These are phyloP conservation scores for Dione vanillae DNA, from an alignment of 2,888 invertebrate genomes.

Conservation along the genomic window DNA sequence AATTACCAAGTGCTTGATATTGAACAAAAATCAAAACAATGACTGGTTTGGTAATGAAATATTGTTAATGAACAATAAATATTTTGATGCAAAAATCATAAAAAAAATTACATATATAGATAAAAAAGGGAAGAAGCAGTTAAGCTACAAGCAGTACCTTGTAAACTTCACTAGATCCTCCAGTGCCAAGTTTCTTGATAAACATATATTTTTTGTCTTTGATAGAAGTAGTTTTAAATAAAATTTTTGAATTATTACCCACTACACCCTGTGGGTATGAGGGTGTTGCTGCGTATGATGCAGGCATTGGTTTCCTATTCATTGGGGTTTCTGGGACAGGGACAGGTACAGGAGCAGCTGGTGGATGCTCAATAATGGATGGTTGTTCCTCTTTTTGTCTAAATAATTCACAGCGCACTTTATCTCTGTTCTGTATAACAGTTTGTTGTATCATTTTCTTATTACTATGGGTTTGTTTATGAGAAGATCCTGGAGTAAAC, in stretches of 20 bases:
- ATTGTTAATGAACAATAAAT: neutral
- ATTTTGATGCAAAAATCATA: constrained; percentile 1
- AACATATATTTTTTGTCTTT: constrained; percentile 90
- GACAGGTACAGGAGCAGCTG: constrained; percentile 15
- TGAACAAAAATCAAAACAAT: too few species aligned
- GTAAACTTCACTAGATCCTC: constrained; percentile 95
- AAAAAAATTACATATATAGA: too few species aligned
- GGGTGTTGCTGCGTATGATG: constrained; percentile 70
- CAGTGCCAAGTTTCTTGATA: constrained; percentile 90
- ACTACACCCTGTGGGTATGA: constrained; percentile 72
- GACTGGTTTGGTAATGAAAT: too few species aligned
- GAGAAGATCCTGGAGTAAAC: constrained; percentile 69
- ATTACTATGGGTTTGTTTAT: constrained; percentile 54
- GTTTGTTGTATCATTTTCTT: constrained; percentile 64
- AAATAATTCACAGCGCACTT: constrained; percentile 71
- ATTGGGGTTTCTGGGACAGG: constrained; percentile 66
- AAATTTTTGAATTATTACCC: constrained; percentile 63
- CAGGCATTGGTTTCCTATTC: constrained; percentile 62
- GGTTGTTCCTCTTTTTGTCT: constrained; percentile 54
- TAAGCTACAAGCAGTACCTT: constrained; percentile 61
- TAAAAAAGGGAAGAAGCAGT: too few species aligned
- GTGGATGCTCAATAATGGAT: constrained; percentile 32
- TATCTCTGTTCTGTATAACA: constrained; percentile 64
- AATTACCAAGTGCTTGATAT: too few species aligned
- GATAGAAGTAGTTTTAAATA: constrained; percentile 84